Evolutionary conservation across 1,140 invertebrate genomes (phyloP), one percentile per base, ranked within the genome.

Genomic region (Bilobella aurantiaca): DNA sequence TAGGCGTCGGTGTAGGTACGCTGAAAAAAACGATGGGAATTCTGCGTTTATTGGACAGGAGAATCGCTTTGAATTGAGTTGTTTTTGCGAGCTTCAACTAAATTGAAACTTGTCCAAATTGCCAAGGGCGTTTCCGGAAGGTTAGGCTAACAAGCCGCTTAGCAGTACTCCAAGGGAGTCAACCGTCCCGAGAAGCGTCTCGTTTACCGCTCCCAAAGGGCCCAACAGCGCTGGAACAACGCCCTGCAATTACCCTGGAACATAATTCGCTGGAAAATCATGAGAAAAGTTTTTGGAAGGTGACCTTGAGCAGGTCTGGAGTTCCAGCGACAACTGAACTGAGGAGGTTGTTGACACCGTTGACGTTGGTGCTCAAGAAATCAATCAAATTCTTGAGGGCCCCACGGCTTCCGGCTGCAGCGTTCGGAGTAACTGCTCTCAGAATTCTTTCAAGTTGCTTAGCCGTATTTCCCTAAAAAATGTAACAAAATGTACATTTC

Each of bases 341-440:
- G 14, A 70, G n/a, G n/a, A 70, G 29, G 16, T 29, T 65, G 42
- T 67, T 70, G 14, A 65, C 63, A 30, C 69, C 65, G 16, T 47
- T 47, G 3, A 70, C 23, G 32, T 70, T 70, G 37, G 65, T 23
- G n/a, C 30, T 61, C 12, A 67, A 16, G 23, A 67, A 70, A 12
- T 47, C 32, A 3, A 58, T 8, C 0, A 67, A 14, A 29, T 47
- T 63, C 37, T 70, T 49, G 1, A 70, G 32, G 30, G 69, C 62
- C 12, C n/a, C 46, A 58, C 53, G 30, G 21, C 37, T 21, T 30
- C 14, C 32, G 18, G 27, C 8, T 21, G 69, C 47, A 34, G 63
- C 60, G 58, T 62, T 34, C 28, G 69, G 69, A 59, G 49, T 3
- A n/a, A 67, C n/a, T 18, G 5, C 42, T 47, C 42, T 18, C 18